Conservation (phyloP, 2,113 vertebrate species). For the Cinclus mexicanus region DNA sequence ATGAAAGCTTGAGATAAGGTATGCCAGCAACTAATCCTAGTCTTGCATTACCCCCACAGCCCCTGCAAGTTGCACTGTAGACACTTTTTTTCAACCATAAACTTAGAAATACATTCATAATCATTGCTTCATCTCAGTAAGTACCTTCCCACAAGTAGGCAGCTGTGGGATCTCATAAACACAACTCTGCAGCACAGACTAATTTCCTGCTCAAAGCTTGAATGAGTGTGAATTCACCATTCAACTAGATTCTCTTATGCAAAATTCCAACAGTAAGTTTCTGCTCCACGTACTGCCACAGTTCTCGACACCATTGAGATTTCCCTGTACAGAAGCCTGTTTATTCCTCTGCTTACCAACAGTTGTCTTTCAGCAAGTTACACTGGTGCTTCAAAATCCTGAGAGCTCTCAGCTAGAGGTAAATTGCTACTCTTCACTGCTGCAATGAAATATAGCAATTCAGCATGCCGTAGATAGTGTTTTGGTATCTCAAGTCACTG, state of each 20-base stretch:
- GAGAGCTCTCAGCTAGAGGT: background rate
- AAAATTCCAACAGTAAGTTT: background rate
- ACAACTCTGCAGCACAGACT: background rate
- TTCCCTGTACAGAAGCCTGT: background rate
- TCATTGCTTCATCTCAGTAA: background rate
- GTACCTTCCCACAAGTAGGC: background rate
- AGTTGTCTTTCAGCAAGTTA: background rate
- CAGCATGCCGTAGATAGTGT: background rate
- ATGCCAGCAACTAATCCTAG: background rate
- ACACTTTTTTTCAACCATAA: background rate
- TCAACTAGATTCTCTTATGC: background rate
- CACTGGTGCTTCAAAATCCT: background rate
- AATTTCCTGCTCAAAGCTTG: conserved; percentile 4
- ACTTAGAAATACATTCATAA: background rate
- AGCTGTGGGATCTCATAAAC: background rate
- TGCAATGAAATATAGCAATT: background rate
- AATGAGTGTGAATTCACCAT: background rate
- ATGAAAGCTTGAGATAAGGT: background rate
- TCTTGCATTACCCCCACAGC: background rate
- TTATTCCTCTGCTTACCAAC: conserved; percentile 9
- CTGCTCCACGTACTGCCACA: background rate
- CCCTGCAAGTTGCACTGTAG: background rate
- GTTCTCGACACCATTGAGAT: background rate
- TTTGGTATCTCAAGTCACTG: conserved; percentile 9
- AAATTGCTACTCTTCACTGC: conserved; percentile 1